Conservation (phyloP, 30 jellyfish, hydroid and myxozoan genomes). For the Aurelia aurita complex sp. Pacific region DNA sequence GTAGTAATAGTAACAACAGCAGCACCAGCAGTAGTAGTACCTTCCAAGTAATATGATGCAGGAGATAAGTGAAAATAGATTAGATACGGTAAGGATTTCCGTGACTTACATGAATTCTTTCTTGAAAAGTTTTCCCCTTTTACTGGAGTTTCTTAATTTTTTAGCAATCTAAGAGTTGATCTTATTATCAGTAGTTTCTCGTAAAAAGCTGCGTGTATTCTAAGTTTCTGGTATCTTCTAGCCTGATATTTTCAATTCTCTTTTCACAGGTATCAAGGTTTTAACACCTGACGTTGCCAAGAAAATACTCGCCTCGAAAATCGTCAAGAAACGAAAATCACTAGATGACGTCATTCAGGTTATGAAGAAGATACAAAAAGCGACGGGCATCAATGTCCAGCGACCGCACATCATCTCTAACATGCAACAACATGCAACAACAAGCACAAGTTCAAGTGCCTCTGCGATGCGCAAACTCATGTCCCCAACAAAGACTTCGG, state of each 20-base stretch:
- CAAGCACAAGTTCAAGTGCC: conserved; percentile 6
- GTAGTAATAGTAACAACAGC: too few relatives aligned
- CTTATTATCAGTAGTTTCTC: too few relatives aligned
- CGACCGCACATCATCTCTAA: conserved; percentile 70
- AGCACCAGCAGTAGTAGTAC: too few relatives aligned
- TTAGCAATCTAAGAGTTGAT: too few relatives aligned
- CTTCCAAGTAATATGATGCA: too few relatives aligned
- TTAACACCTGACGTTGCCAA: conserved; percentile 81
- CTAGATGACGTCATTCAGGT: conserved; percentile 85
- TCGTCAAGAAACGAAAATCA: conserved; percentile 48
- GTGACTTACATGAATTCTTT: too few relatives aligned
- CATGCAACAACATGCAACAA: conserved; percentile 39
- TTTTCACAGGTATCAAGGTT: conserved; percentile 60
- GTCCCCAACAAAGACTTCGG: conserved; percentile 78
- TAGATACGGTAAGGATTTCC: too few relatives aligned
- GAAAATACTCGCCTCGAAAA: conserved; percentile 53
- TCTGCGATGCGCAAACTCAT: conserved; percentile 58
- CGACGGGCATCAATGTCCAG: conserved; percentile 66
- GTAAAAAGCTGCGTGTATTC: not conserved
- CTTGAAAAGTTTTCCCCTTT: too few relatives aligned
- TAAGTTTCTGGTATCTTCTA: not conserved
- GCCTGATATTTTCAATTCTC: not conserved
- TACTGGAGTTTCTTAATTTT: too few relatives aligned
- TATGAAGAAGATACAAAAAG: conserved; percentile 84
- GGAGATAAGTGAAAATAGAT: too few relatives aligned